phyloP scores from a whole-genome alignment of 1,140 invertebrate genomes.

The Bicyclus anynana region DNA sequence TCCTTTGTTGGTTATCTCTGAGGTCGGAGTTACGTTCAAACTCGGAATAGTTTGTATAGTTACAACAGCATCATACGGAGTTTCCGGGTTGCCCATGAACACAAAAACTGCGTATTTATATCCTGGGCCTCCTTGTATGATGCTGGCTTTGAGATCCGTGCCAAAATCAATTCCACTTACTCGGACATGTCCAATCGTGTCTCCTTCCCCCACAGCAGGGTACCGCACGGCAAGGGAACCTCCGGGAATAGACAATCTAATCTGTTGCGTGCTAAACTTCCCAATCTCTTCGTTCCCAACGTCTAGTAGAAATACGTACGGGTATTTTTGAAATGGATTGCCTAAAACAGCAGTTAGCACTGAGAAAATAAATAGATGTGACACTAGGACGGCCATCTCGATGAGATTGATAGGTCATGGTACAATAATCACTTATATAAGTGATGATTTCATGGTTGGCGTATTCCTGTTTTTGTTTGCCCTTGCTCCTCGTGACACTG shows the following conservation, averaged over 20 bases:
- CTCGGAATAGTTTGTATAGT: slow-evolving; percentile 50
- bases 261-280: slow-evolving; percentile 52
- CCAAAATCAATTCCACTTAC: slow-evolving; percentile 66
- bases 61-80: slow-evolving; percentile 57
- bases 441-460: slow-evolving; percentile 52
- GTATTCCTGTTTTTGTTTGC: slow-evolving; percentile 52
- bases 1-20: neutral
- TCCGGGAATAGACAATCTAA: slow-evolving; percentile 54
- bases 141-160: slow-evolving; percentile 58
- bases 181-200: slow-evolving; percentile 55
- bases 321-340: slow-evolving; percentile 63
- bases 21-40: neutral
- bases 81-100: slow-evolving; percentile 52
- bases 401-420: slow-evolving; percentile 48
- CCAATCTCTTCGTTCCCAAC: slow-evolving; percentile 69
- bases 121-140: slow-evolving; percentile 64
- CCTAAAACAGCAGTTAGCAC: slow-evolving; percentile 32
- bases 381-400: slow-evolving; percentile 42
- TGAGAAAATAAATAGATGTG: slow-evolving; percentile 40
- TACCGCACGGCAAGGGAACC: slow-evolving; percentile 60
- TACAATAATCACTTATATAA: slow-evolving; percentile 65
- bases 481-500: slow-evolving; percentile 45
- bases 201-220: slow-evolving; percentile 51
- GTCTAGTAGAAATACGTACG: slow-evolving; percentile 62
- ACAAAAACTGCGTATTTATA: slow-evolving; percentile 62